Conservation (phyloP, 2,113 vertebrate species). For the Triplophysa rosa region DNA sequence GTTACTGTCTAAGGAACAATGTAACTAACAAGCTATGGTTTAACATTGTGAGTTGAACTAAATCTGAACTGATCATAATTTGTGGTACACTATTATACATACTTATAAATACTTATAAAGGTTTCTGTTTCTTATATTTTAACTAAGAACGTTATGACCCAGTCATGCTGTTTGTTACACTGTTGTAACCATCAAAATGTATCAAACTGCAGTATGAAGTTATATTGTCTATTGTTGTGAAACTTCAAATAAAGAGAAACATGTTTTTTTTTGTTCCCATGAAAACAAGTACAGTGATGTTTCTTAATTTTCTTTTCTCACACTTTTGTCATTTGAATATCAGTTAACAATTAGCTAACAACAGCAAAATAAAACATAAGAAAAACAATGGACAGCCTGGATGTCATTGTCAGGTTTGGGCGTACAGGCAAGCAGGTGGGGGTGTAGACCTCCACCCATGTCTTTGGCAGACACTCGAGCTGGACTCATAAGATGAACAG, state of each 20-base stretch:
- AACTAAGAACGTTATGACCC: conserved; percentile 18
- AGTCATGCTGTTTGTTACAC: neutral
- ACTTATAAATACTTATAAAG: neutral
- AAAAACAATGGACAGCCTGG: conserved; percentile 44
- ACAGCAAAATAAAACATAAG: neutral
- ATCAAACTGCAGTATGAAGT: neutral
- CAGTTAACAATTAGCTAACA: conserved; percentile 15
- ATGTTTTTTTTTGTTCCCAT: neutral
- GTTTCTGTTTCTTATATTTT: neutral
- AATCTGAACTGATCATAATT: neutral
- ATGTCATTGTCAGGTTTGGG: conserved; percentile 38
- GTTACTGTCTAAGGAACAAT: neutral
- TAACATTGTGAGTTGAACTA: neutral
- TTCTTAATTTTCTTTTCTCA: conserved; percentile 33
- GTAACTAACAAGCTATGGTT: too few species aligned
- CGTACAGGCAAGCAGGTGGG: conserved; percentile 58
- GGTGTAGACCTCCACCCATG: conserved; percentile 44
- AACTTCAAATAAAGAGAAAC: neutral
- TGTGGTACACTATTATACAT: too few species aligned
- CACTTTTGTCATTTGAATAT: conserved; percentile 29
- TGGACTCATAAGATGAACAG: conserved; percentile 45
- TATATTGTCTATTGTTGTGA: neutral
- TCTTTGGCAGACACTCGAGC: conserved; percentile 56
- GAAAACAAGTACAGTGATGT: conserved; percentile 28
- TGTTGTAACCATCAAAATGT: neutral